A percentile compares a stretch with the other conserved stretches of the same genome.
phyloP scores from a whole-genome alignment of 2,113 vertebrate species.

The Gymnocephalus cernua region DNA sequence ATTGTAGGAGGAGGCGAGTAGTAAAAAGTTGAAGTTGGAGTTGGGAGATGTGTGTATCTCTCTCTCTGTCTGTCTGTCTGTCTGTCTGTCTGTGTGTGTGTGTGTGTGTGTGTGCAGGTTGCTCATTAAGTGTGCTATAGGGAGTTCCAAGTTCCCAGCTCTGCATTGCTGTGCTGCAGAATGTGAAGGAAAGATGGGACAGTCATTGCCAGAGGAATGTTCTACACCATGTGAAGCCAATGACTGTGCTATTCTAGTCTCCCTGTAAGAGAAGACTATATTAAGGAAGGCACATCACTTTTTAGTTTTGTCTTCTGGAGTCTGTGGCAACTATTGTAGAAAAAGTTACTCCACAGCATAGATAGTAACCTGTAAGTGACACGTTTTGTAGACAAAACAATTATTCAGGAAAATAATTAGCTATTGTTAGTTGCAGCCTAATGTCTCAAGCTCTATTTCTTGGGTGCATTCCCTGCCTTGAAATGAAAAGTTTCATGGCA shows the following conservation, averaged over 20 bases:
- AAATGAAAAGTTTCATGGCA: not conserved
- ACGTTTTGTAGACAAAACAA: not conserved
- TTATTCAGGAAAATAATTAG: not conserved
- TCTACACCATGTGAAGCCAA: slow-evolving; percentile 49
- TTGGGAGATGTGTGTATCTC: no score
- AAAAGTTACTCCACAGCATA: not conserved
- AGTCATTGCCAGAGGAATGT: slow-evolving; percentile 55
- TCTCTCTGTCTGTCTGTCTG: no score
- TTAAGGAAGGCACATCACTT: slow-evolving; percentile 24
- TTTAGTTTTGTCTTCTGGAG: slow-evolving; percentile 18
- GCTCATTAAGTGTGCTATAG: slow-evolving; percentile 66
- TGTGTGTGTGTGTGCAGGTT: no score
- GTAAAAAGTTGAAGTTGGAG: slow-evolving; percentile 36
- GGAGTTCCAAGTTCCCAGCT: slow-evolving; percentile 6
- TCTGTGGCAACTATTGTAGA: slow-evolving; percentile 15
- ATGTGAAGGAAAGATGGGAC: slow-evolving; percentile 53
- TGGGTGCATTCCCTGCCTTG: not conserved
- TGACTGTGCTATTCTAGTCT: slow-evolving; percentile 59
- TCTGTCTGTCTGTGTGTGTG: no score
- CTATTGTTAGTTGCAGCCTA: not conserved
- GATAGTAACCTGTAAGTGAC: not conserved
- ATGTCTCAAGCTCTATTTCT: not conserved
- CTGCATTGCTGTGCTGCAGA: slow-evolving; percentile 48
- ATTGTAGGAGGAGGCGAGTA: slow-evolving; percentile 21
- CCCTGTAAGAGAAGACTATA: slow-evolving; percentile 50